phyloP scores from a whole-genome alignment of 2,113 vertebrate species.

The Leiothrix lutea region DNA sequence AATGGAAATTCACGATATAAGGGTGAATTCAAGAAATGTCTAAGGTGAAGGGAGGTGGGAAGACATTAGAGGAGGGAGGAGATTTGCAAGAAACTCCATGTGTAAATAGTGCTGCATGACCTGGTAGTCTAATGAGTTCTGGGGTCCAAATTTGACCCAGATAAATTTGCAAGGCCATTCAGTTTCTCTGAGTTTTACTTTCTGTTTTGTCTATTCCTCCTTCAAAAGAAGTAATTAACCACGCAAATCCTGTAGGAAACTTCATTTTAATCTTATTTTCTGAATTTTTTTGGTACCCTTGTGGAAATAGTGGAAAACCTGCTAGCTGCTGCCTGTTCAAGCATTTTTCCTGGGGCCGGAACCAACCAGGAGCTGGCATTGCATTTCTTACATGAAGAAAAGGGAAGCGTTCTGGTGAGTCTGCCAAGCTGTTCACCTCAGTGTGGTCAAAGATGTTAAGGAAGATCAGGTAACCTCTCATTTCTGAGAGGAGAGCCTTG shows the following conservation, averaged over 20 bases:
- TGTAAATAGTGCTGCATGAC: neutral
- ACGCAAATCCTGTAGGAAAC: neutral
- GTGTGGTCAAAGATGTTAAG: neutral
- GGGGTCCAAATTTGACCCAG: neutral
- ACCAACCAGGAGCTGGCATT: conserved; percentile 95
- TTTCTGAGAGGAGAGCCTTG: neutral
- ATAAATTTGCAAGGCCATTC: neutral
- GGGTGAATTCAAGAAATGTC: neutral
- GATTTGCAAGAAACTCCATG: neutral
- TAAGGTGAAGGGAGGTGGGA: neutral
- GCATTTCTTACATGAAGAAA: conserved; percentile 89
- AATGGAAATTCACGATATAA: neutral
- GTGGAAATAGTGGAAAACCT: conserved; percentile 85
- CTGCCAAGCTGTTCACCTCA: neutral
- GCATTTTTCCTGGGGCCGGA: conserved; percentile 89
- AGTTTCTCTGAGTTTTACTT: neutral
- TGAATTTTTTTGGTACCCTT: neutral
- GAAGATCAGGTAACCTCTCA: neutral
- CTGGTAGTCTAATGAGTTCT: neutral
- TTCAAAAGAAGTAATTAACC: neutral
- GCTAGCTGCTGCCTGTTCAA: conserved; percentile 93
- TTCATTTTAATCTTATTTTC: neutral
- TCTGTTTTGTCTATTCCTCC: neutral
- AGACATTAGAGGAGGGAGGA: neutral
- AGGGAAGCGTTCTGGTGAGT: conserved; percentile 93